Evolutionary conservation across 2,888 invertebrate species (phyloP).

Genomic region (Exephanes ischioxanthus): DNA sequence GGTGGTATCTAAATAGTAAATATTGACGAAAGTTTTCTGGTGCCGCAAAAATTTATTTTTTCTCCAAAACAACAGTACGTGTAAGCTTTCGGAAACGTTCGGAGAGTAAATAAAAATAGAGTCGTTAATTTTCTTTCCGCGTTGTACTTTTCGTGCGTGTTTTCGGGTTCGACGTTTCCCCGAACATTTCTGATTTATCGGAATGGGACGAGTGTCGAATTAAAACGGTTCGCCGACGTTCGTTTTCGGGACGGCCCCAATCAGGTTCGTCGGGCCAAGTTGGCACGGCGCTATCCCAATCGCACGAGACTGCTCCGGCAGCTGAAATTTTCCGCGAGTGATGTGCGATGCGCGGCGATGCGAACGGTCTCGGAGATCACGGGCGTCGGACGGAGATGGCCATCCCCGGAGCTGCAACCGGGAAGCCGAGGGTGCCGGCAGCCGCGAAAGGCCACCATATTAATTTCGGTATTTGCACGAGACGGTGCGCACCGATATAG

Average conservation of each 20-base stretch:
- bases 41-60: neutral
- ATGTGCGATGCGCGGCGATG: conserved; percentile 16
- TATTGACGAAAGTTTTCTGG: conserved; percentile 62
- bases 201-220: neutral
- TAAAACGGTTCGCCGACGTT: neutral
- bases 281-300: conserved; percentile 1
- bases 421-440: conserved; percentile 47
- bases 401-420: conserved; percentile 8
- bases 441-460: conserved; percentile 44
- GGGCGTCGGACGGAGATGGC: conserved; percentile 9
- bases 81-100: neutral
- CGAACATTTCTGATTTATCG: neutral
- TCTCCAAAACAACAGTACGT: too few relatives aligned
- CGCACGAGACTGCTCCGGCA: neutral
- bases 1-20: conserved; percentile 66
- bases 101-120: neutral
- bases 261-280: conserved; percentile 2
- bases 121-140: neutral
- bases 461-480: conserved; percentile 61
- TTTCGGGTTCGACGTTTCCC: neutral
- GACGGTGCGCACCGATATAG: conserved; percentile 1
- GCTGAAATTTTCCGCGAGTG: neutral
- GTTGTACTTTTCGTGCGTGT: neutral
- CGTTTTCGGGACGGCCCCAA: neutral
- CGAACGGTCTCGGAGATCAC: conserved; percentile 34